A percentile compares a stretch with the other conserved stretches of the same genome.
Conservation (phyloP, 2,797 vertebrate species). For the Sarcoramphus papa region DNA sequence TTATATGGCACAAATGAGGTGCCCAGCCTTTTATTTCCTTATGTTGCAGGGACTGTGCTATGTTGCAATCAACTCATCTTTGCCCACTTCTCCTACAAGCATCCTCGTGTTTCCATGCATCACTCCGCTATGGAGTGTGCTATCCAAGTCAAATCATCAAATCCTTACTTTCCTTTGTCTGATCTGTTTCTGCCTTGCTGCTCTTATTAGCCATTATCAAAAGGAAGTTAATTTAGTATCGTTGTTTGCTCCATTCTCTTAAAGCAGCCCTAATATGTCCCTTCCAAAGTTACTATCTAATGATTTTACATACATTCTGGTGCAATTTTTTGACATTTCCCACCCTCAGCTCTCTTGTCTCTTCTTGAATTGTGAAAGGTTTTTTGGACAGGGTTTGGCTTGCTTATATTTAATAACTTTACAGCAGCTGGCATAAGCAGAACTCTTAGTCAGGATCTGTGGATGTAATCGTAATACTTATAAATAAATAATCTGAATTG, state of each 20-base stretch:
- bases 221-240: neutral
- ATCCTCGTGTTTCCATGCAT: neutral
- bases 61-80: neutral
- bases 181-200: neutral
- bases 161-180: neutral
- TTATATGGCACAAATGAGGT: neutral
- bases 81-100: neutral
- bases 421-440: neutral
- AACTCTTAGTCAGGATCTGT: neutral
- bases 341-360: neutral
- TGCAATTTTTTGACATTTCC: neutral
- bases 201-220: neutral
- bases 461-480: neutral
- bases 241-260: neutral
- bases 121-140: neutral
- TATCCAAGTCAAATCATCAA: neutral
- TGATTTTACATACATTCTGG: neutral
- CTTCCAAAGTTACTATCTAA: neutral
- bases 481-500: neutral
- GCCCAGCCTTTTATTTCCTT: neutral
- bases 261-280: neutral
- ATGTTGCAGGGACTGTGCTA: neutral
- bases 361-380: neutral
- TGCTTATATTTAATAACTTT: neutral
- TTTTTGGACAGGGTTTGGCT: neutral